A percentile compares a stretch with the other conserved stretches of the same genome.
Conservation (phyloP, 2,113 vertebrate genomes). For the Kryptolebias marmoratus region DNA sequence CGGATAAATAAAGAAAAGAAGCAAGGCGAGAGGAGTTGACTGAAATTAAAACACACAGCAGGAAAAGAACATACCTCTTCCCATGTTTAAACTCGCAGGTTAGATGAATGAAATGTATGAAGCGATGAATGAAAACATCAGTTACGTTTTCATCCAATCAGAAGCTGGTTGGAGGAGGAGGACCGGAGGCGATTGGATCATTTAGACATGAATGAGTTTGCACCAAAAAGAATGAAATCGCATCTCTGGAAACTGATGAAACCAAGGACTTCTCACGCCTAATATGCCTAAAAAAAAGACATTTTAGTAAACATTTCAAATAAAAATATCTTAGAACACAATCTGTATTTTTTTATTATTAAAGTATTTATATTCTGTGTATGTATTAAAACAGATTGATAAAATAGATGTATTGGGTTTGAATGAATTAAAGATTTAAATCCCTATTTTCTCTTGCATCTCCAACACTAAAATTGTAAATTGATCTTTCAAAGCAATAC, state of each 20-base stretch:
- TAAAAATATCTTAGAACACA: not conserved
- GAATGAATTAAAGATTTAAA: too few relatives aligned
- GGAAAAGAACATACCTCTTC: not conserved
- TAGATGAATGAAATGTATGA: slow-evolving; percentile 46
- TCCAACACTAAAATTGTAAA: too few relatives aligned
- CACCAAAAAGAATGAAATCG: too few relatives aligned
- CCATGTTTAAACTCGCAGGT: not conserved
- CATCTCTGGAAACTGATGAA: too few relatives aligned
- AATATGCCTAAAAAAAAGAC: not conserved
- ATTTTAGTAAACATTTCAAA: not conserved
- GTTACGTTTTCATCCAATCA: slow-evolving; percentile 22
- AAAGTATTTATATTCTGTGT: not conserved
- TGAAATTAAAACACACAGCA: not conserved
- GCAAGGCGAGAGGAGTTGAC: slow-evolving; percentile 1
- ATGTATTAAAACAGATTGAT: too few relatives aligned
- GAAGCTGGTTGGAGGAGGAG: slow-evolving; percentile 4
- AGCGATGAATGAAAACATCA: slow-evolving; percentile 53
- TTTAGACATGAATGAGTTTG: slow-evolving; percentile 38
- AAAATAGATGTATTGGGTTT: too few relatives aligned
- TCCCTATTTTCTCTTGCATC: too few relatives aligned
- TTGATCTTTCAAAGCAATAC: too few relatives aligned
- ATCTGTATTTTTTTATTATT: not conserved
- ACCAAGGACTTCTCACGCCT: too few relatives aligned
- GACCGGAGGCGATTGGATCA: slow-evolving; percentile 10
- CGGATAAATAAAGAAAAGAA: not conserved